phyloP scores from a whole-genome alignment of 2,888 invertebrate species.

The Heteromyza rotundicornis region DNA sequence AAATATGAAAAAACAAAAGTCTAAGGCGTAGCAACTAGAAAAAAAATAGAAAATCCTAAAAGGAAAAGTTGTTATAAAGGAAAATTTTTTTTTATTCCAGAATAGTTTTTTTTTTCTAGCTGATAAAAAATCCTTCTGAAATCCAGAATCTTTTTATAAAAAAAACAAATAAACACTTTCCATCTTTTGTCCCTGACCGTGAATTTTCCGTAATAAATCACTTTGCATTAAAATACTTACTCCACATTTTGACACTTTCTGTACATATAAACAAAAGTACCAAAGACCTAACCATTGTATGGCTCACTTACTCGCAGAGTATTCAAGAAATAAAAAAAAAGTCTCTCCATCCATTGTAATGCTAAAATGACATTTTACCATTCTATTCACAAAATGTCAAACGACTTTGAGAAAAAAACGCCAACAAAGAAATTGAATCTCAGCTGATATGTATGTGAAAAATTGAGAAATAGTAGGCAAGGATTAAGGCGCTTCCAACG shows the following conservation, averaged over 20 bases:
- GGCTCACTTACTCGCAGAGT: not conserved
- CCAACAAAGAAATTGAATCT: not conserved
- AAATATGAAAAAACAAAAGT: no score
- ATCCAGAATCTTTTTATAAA: not conserved
- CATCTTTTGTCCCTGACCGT: slow-evolving; percentile 1
- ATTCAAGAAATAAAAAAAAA: not conserved
- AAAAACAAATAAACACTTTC: not conserved
- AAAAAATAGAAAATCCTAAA: no score
- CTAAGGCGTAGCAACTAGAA: no score
- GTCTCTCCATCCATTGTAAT: not conserved
- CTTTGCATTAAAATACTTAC: slow-evolving; percentile 39
- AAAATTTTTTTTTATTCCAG: no score
- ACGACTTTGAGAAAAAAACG: not conserved
- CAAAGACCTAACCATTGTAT: no score
- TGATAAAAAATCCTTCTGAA: no score
- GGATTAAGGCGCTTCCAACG: slow-evolving; percentile 35
- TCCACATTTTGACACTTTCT: slow-evolving; percentile 51
- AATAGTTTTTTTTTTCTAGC: no score
- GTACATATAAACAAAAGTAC: no score
- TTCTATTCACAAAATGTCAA: no score
- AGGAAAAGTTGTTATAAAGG: no score
- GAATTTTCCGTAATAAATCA: slow-evolving; percentile 36
- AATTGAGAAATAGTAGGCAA: slow-evolving; percentile 40
- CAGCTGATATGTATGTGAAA: no score
- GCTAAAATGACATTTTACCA: slow-evolving; percentile 4